These are phyloP conservation scores for Microctenopoma stevenorrisi DNA, from an alignment of 2,797 vertebrate genomes.

Conservation along the genomic window DNA sequence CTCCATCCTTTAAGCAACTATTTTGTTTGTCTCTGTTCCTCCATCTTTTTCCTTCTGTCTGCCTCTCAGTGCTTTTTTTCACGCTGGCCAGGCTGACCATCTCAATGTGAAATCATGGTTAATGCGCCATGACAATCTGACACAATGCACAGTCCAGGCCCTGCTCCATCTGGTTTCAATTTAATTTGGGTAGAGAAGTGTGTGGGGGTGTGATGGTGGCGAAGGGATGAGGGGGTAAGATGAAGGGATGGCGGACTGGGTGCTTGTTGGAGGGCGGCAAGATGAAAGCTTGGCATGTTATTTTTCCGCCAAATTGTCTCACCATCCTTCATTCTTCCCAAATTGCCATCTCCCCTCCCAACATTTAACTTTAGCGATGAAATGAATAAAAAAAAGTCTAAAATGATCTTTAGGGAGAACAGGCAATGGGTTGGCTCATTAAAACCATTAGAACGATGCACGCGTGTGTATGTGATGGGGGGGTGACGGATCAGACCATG, in stretches of 20 bases:
- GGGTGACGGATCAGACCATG: conserved; percentile 60
- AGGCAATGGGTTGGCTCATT: conserved; percentile 86
- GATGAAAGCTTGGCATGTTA: conserved; percentile 84
- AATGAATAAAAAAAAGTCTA: conserved; percentile 58
- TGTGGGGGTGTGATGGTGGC: conserved; percentile 34
- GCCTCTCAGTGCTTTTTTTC: conserved; percentile 40
- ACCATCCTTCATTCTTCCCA: conserved; percentile 86
- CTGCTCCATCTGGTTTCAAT: conserved; percentile 87
- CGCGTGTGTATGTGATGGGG: conserved; percentile 14
- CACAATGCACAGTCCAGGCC: conserved; percentile 74
- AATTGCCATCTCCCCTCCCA: conserved; percentile 78
- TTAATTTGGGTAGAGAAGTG: conserved; percentile 81
- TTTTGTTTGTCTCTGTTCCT: conserved; percentile 32
- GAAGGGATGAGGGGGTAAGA: conserved; percentile 56
- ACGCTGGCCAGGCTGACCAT: conserved; percentile 64
- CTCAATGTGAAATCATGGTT: conserved; percentile 81
- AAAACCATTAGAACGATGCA: conserved; percentile 80
- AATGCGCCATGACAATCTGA: conserved; percentile 80
- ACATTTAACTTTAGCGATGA: conserved; percentile 75
- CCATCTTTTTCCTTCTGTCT: conserved; percentile 48
- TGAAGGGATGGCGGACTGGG: conserved; percentile 61
- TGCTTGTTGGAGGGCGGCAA: conserved; percentile 52
- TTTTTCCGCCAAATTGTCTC: conserved; percentile 81
- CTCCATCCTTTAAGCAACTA: conserved; percentile 29
- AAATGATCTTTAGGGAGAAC: conserved; percentile 85